phyloP scores from a whole-genome alignment of 2,888 invertebrate genomes.

The Anodontia alba region DNA sequence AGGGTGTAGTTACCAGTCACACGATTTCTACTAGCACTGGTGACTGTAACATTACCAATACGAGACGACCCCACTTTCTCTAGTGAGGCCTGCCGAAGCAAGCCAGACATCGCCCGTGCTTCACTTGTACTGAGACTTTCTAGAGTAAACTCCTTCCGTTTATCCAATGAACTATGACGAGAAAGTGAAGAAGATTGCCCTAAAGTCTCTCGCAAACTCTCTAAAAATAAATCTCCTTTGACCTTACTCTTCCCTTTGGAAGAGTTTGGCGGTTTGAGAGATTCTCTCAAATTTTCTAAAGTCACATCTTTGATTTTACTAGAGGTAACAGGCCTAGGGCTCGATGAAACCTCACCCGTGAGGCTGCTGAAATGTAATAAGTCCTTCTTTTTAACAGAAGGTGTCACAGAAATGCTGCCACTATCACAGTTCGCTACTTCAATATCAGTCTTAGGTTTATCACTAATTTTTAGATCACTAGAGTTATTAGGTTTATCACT shows the following conservation, averaged over 20 bases:
- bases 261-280: constrained; percentile 65
- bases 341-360: constrained; percentile 49
- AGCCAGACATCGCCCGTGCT: constrained; percentile 82
- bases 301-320: constrained; percentile 71
- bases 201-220: constrained; percentile 71
- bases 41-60: constrained; percentile 79
- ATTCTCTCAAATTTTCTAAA: constrained; percentile 73
- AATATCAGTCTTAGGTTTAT: constrained; percentile 14
- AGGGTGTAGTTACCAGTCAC: constrained; percentile 76
- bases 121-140: constrained; percentile 83
- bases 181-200: constrained; percentile 76
- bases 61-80: constrained; percentile 83
- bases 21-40: constrained; percentile 81
- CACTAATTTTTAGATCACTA: constrained; percentile 16
- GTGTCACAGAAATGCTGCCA: constrained; percentile 46
- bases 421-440: constrained; percentile 62
- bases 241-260: constrained; percentile 68
- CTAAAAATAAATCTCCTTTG: constrained; percentile 60
- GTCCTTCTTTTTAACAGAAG: constrained; percentile 61
- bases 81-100: constrained; percentile 81
- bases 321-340: constrained; percentile 64
- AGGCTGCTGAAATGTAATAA: constrained; percentile 15
- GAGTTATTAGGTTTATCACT: constrained; percentile 11
- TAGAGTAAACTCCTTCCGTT: constrained; percentile 79
- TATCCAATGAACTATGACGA: constrained; percentile 71